A percentile compares a stretch with the other conserved stretches of the same genome.
Evolutionary conservation across 2,113 vertebrate species (phyloP).

Genomic region (Syngnathus typhle): DNA sequence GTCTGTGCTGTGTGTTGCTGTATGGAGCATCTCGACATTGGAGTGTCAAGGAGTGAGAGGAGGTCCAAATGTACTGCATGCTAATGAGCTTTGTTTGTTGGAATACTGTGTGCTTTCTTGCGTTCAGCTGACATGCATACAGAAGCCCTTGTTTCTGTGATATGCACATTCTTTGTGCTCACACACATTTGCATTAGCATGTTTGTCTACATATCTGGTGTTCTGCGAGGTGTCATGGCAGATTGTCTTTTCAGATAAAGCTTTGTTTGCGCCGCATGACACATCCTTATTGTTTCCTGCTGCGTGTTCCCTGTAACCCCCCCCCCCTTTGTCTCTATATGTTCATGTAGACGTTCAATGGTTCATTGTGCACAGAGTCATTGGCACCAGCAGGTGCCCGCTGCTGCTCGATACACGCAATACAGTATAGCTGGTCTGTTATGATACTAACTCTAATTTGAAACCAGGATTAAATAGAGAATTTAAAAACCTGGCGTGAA

Average conservation of each 20-base stretch:
- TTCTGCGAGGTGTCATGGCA: slow-evolving; percentile 29
- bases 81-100: too few species aligned
- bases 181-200: slow-evolving; percentile 31
- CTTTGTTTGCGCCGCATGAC: slow-evolving; percentile 51
- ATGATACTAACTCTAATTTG: too few species aligned
- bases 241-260: slow-evolving; percentile 32
- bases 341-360: slow-evolving; percentile 42
- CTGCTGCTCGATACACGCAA: slow-evolving; percentile 26
- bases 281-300: slow-evolving; percentile 46
- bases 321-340: slow-evolving; percentile 28
- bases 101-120: slow-evolving; percentile 15
- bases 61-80: too few species aligned
- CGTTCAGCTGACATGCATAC: not conserved
- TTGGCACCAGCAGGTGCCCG: slow-evolving; percentile 27
- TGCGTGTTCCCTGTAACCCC: slow-evolving; percentile 27
- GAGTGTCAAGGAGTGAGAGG: slow-evolving; percentile 11
- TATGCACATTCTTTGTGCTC: slow-evolving; percentile 22
- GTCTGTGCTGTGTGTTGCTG: slow-evolving; percentile 19
- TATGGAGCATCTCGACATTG: slow-evolving; percentile 22
- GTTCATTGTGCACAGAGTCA: slow-evolving; percentile 39
- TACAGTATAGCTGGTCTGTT: not conserved
- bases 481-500: too few species aligned
- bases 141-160: slow-evolving; percentile 12
- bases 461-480: too few species aligned
- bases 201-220: slow-evolving; percentile 50